A percentile compares a stretch with the other conserved stretches of the same genome.
These are phyloP conservation scores for Botrylloides violaceus DNA, from an alignment of 23 tunicate species.

Conservation along the genomic window DNA sequence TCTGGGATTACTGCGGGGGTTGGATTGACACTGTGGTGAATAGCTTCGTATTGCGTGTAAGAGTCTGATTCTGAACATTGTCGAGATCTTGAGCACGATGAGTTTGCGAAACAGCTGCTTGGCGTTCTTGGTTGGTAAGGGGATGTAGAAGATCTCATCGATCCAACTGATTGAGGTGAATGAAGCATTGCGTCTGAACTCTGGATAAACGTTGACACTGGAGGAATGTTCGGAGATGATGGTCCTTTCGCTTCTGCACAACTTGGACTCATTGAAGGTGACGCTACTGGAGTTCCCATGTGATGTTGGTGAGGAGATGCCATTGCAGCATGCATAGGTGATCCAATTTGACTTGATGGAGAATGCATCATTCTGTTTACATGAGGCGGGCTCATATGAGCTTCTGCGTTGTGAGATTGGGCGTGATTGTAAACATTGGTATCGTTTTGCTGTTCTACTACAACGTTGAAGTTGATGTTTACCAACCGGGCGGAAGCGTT, in stretches of 20 bases:
- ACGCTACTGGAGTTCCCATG: conserved; percentile 18
- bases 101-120: conserved; percentile 7
- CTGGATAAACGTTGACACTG: conserved; percentile 88
- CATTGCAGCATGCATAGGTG: conserved; percentile 20
- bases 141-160: conserved; percentile 20
- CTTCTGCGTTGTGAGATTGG: background rate
- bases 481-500: conserved; percentile 43
- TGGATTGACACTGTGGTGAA: background rate
- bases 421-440: conserved; percentile 20
- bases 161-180: conserved; percentile 53
- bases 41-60: conserved; percentile 1
- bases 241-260: background rate
- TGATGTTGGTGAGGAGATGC: conserved; percentile 55
- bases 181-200: conserved; percentile 86
- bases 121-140: conserved; percentile 24
- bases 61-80: conserved; percentile 54
- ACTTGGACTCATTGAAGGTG: background rate
- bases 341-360: conserved; percentile 7
- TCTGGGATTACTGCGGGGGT: background rate
- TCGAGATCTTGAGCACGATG: conserved; percentile 25
- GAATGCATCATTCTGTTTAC: conserved; percentile 2
- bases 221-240: conserved; percentile 39
- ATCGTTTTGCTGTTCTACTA: conserved; percentile 66
- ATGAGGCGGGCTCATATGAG: conserved; percentile 20
- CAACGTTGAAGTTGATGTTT: conserved; percentile 76